phyloP scores from a whole-genome alignment of 2,113 vertebrate genomes.

The Neomonachus schauinslandi region DNA sequence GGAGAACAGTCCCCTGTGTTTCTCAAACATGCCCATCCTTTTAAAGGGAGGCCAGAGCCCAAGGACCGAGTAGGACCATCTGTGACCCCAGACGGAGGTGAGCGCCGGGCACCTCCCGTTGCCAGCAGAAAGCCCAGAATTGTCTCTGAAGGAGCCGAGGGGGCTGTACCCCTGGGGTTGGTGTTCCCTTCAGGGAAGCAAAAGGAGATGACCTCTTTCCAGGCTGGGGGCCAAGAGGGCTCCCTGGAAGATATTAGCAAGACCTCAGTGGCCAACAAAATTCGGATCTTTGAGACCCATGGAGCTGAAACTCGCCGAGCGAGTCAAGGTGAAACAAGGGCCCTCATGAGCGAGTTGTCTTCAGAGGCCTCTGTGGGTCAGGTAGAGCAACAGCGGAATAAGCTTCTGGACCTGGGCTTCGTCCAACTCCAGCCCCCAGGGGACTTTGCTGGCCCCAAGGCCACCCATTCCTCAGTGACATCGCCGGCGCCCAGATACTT shows the following conservation, averaged over 20 bases:
- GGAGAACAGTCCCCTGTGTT: neutral
- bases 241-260: constrained; percentile 74
- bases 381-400: neutral
- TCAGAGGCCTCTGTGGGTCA: constrained; percentile 32
- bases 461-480: neutral
- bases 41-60: neutral
- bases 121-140: constrained; percentile 59
- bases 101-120: neutral
- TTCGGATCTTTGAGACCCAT: constrained; percentile 86
- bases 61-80: neutral
- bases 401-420: constrained; percentile 12
- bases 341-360: constrained; percentile 52
- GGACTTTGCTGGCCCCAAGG: neutral
- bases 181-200: constrained; percentile 57
- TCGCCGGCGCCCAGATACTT: constrained; percentile 12
- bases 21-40: neutral
- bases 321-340: neutral
- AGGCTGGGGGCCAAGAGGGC: constrained; percentile 40
- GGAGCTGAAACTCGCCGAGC: constrained; percentile 34
- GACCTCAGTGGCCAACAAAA: constrained; percentile 87
- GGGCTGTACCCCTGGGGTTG: neutral
- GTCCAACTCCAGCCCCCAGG: neutral
- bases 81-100: neutral
- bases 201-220: neutral
- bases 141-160: neutral